Percentiles rank a stretch among this genome's conserved stretches.
Evolutionary conservation across 2,113 vertebrate genomes (phyloP).

Genomic region (Takifugu flavidus): DNA sequence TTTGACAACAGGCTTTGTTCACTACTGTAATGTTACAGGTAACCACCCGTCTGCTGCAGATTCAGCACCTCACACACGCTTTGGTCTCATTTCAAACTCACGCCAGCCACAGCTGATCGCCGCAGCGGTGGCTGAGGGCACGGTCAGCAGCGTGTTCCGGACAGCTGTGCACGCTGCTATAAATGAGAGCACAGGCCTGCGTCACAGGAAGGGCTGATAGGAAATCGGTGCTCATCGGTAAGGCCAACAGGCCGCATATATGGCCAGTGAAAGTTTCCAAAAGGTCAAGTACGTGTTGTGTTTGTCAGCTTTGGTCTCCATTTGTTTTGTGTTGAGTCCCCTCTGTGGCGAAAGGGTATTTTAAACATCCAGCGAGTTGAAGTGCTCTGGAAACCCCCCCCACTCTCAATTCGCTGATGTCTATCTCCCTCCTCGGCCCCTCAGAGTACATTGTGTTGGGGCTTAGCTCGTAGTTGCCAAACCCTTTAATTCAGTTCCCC

Average conservation of each 20-base stretch:
- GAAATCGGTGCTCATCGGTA: slow-evolving; percentile 39
- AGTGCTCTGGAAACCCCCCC: slow-evolving; percentile 55
- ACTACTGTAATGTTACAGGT: too few species aligned
- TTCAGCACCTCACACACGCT: too few species aligned
- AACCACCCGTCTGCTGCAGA: too few species aligned
- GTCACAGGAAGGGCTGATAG: slow-evolving; percentile 54
- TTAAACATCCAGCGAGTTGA: slow-evolving; percentile 32
- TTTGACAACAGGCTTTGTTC: too few species aligned
- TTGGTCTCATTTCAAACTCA: too few species aligned
- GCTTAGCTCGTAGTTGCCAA: slow-evolving; percentile 39
- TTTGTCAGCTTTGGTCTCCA: neutral
- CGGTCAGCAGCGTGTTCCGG: slow-evolving; percentile 43
- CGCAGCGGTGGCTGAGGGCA: slow-evolving; percentile 45
- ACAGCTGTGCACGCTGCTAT: slow-evolving; percentile 59
- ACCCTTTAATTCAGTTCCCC: slow-evolving; percentile 54
- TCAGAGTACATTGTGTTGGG: slow-evolving; percentile 50
- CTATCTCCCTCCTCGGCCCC: slow-evolving; percentile 51
- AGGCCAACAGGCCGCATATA: slow-evolving; percentile 12
- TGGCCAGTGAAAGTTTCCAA: slow-evolving; percentile 54
- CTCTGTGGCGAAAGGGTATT: slow-evolving; percentile 33
- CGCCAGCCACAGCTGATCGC: slow-evolving; percentile 47
- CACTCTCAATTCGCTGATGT: slow-evolving; percentile 28
- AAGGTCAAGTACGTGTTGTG: slow-evolving; percentile 36
- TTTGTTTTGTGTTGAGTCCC: slow-evolving; percentile 8
- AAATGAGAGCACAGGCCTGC: slow-evolving; percentile 51